Evolutionary conservation across 2,888 invertebrate species (phyloP), one percentile per base, ranked within the genome.

Genomic region (Himalopsyche japonica): DNA sequence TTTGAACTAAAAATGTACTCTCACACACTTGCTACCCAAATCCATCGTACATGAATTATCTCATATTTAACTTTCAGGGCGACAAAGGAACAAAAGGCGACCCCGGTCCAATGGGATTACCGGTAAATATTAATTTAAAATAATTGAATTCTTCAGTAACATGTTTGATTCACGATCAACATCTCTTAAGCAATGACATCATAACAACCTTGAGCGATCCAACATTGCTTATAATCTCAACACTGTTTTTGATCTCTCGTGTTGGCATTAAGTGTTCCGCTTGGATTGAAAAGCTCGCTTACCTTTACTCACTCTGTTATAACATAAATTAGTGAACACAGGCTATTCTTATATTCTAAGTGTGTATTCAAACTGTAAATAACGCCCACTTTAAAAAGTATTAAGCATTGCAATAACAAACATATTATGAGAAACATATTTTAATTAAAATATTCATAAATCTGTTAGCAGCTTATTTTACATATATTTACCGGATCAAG

Each of bases 41-140:
- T n/a, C n/a, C n/a, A n/a, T n/a, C n/a, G n/a, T n/a, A n/a, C n/a
- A n/a, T n/a, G n/a, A n/a, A 37, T 37, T 37, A 37, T 37, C 37
- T 8, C 37, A 37, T 43, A 43, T 27, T 80, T 57, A 77, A 82
- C 84, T 90, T 90, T 77, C 91, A 97, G 97, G 97, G 97, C 80
- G 95, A 95, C 87, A 95, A 95, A 89, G 97, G 97, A 82, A 93
- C 94, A 81, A 95, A 95, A 90, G 97, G 97, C 84, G 96, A 97
- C 90, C 95, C 96, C 84, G 98, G 98, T 88, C 98, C 98, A 82
- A 98, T 98, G 97, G 98, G 98, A 89, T 92, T 98, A 89, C 98
- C 98, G 90, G 98, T 98, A 94, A 95, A 96, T 95, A 89, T 88
- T 85, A 85, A 82, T 81, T 79, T 81, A 82, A 82, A 80, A 27